These are phyloP conservation scores for Eupithecia tripunctaria DNA, from an alignment of 2,888 invertebrate species.

Conservation along the genomic window DNA sequence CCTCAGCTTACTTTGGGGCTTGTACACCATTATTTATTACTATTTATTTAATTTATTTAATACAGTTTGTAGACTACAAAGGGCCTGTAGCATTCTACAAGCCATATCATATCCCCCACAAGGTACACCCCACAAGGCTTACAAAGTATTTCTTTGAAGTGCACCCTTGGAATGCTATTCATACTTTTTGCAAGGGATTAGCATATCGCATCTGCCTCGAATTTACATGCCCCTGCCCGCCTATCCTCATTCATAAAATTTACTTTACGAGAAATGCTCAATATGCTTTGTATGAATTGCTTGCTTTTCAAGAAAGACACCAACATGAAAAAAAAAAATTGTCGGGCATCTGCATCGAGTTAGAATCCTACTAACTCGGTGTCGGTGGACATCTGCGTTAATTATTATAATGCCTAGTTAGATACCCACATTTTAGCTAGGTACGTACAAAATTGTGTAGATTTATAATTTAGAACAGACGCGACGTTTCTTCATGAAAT, in stretches of 20 bases:
- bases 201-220: conserved; percentile 51
- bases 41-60: not conserved
- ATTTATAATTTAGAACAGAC: not conserved
- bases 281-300: not conserved
- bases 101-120: not conserved
- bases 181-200: conserved; percentile 49
- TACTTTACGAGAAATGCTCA: not conserved
- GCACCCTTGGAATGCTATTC: conserved; percentile 50
- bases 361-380: too few relatives aligned
- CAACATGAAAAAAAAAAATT: too few relatives aligned
- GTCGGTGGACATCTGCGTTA: too few relatives aligned
- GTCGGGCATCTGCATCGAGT: too few relatives aligned
- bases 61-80: not conserved
- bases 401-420: too few relatives aligned
- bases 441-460: too few relatives aligned
- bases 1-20: not conserved
- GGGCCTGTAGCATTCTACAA: not conserved
- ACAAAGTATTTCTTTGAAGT: conserved; percentile 46
- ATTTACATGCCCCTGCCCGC: conserved; percentile 49
- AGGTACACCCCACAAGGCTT: conserved; percentile 7
- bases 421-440: too few relatives aligned
- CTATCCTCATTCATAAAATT: not conserved
- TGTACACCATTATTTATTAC: not conserved
- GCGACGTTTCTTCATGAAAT: not conserved
- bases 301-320: not conserved